Percentiles rank a stretch among this genome's conserved stretches.
Evolutionary conservation across 2,888 invertebrate species (phyloP).

Genomic region (Rugalucina vietnamica): DNA sequence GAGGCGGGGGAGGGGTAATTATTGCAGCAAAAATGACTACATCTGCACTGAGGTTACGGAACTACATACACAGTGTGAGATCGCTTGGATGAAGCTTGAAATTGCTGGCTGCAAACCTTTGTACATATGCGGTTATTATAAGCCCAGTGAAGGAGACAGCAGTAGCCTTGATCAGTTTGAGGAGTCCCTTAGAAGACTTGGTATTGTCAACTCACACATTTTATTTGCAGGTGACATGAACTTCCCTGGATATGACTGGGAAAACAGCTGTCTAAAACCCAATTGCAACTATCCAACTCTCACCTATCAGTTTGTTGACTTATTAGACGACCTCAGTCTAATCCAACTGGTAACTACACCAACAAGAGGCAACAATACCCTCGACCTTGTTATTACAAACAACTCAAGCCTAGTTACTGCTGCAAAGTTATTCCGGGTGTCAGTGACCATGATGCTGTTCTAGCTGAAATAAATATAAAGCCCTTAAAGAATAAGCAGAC

Average conservation of each 20-base stretch:
- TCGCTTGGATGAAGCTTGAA: background rate
- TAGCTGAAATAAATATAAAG: background rate
- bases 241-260: slow-evolving; percentile 19
- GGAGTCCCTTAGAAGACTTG: background rate
- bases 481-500: slow-evolving; percentile 13
- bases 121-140: background rate
- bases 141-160: background rate
- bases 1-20: background rate
- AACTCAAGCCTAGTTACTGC: slow-evolving; percentile 1
- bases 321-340: background rate
- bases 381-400: slow-evolving; percentile 9
- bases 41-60: slow-evolving; percentile 5
- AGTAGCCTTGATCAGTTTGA: background rate
- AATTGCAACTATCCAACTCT: slow-evolving; percentile 5
- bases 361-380: slow-evolving; percentile 4
- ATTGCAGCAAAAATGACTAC: background rate
- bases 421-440: slow-evolving; percentile 1
- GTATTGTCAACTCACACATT: background rate
- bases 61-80: background rate
- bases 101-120: background rate
- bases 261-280: background rate
- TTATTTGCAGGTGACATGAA: slow-evolving; percentile 17
- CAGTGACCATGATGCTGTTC: slow-evolving; percentile 7
- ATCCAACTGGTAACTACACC: slow-evolving; percentile 2
- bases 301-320: slow-evolving; percentile 2